Conservation (phyloP, 2,888 invertebrate genomes). For the Orthonychiurus folsomi region DNA sequence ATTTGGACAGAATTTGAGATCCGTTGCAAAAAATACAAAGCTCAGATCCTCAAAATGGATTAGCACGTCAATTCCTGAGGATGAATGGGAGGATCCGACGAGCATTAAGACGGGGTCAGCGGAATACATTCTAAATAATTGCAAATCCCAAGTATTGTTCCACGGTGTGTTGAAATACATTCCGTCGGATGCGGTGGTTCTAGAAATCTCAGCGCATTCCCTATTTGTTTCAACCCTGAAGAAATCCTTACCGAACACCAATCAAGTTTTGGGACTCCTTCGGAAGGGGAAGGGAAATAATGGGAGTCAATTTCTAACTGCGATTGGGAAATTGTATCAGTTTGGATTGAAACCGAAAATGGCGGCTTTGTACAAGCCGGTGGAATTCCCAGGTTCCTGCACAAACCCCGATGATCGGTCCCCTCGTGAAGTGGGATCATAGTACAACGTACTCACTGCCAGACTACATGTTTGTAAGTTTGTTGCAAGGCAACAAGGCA, state of each 20-base stretch:
- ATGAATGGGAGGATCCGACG: conserved; percentile 46
- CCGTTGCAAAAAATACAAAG: conserved; percentile 50
- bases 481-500: too few relatives aligned
- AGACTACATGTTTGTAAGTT: conserved; percentile 11
- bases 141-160: conserved; percentile 49
- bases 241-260: conserved; percentile 46
- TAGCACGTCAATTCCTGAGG: conserved; percentile 50
- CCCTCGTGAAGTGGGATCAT: conserved; percentile 82
- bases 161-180: conserved; percentile 51
- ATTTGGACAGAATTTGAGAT: conserved; percentile 63
- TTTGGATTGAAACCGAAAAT: conserved; percentile 66
- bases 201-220: conserved; percentile 46
- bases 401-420: conserved; percentile 74
- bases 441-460: conserved; percentile 22
- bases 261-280: conserved; percentile 49
- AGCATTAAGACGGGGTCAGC: conserved; percentile 49
- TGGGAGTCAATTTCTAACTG: conserved; percentile 53
- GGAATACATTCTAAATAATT: conserved; percentile 51
- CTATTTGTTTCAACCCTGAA: conserved; percentile 50
- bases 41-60: conserved; percentile 48
- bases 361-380: conserved; percentile 63
- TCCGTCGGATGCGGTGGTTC: conserved; percentile 49
- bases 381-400: conserved; percentile 74
- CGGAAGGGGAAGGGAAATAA: conserved; percentile 49
- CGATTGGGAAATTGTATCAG: conserved; percentile 64